Percentiles rank a stretch among this genome's conserved stretches.
Evolutionary conservation across 2,113 vertebrate species (phyloP).

Genomic region (Lasiurus borealis): DNA sequence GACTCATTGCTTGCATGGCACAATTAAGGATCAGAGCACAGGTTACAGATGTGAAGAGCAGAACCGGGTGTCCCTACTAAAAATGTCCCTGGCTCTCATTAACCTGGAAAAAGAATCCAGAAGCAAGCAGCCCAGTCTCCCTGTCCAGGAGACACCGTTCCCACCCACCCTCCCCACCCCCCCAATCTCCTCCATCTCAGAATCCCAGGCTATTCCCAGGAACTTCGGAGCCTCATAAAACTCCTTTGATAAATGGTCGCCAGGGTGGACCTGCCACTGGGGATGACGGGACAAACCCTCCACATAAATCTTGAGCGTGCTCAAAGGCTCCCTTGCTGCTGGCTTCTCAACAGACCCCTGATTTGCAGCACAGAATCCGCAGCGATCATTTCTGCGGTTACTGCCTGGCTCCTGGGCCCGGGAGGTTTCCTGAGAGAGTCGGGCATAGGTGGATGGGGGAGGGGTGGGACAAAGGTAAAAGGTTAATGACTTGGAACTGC

Average conservation of each 20-base stretch:
- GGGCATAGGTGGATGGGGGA: neutral
- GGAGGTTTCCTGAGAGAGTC: neutral
- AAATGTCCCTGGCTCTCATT: neutral
- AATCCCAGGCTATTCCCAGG: neutral
- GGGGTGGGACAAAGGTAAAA: neutral
- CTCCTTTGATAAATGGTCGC: slow-evolving; percentile 47
- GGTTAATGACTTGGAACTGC: neutral
- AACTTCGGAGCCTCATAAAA: slow-evolving; percentile 63
- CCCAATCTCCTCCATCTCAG: neutral
- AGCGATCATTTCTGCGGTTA: neutral
- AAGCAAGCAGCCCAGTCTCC: neutral
- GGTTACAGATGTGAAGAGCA: neutral
- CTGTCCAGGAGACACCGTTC: fast-evolving
- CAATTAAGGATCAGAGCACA: fast-evolving
- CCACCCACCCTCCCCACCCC: no score
- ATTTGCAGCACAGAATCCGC: neutral
- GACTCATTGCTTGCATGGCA: neutral
- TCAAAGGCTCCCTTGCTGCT: neutral
- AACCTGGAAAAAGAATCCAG: neutral
- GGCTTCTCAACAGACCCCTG: slow-evolving; percentile 18
- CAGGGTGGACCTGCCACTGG: neutral
- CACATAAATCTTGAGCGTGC: slow-evolving; percentile 64
- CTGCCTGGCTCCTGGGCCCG: neutral
- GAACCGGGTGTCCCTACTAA: no score
- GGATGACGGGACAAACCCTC: neutral